phyloP scores from a whole-genome alignment of 1,140 invertebrate genomes.

The Phenacoccus solenopsis region DNA sequence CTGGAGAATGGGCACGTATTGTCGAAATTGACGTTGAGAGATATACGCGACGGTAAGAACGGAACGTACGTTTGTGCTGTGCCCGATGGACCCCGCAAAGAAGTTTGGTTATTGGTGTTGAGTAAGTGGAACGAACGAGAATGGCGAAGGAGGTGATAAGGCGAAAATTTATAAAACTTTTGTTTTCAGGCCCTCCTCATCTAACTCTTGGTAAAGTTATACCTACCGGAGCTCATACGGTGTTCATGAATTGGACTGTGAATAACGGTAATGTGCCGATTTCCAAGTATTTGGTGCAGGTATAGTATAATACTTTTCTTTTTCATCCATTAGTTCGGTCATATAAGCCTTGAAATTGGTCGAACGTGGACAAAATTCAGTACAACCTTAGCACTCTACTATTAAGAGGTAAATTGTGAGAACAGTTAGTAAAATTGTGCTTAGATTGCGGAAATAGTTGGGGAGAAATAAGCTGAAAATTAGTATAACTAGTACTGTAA shows the following conservation, averaged over 20 bases:
- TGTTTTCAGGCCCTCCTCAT: slow-evolving; percentile 54
- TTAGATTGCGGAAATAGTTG: no score
- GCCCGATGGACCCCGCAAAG: not conserved
- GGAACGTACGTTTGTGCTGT: not conserved
- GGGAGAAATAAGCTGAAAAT: no score
- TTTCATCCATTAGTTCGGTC: no score
- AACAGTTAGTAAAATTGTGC: no score
- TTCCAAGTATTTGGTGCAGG: slow-evolving; percentile 46
- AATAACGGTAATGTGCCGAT: slow-evolving; percentile 60
- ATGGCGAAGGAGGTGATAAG: not conserved
- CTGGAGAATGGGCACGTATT: not conserved
- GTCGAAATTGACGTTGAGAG: not conserved
- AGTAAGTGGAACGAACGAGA: not conserved
- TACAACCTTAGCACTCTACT: no score
- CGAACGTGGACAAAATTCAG: no score
- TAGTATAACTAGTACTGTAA: no score
- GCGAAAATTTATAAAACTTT: slow-evolving; percentile 33
- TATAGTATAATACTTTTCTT: no score
- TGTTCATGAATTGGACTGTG: slow-evolving; percentile 72
- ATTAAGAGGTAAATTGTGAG: no score
- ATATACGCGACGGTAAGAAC: not conserved
- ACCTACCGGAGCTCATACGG: slow-evolving; percentile 54
- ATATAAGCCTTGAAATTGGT: no score
- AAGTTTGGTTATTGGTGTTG: not conserved
- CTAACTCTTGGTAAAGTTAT: slow-evolving; percentile 58